phyloP scores from a whole-genome alignment of 92 coral and sea anemone genomes.

The Actinernus sp. region DNA sequence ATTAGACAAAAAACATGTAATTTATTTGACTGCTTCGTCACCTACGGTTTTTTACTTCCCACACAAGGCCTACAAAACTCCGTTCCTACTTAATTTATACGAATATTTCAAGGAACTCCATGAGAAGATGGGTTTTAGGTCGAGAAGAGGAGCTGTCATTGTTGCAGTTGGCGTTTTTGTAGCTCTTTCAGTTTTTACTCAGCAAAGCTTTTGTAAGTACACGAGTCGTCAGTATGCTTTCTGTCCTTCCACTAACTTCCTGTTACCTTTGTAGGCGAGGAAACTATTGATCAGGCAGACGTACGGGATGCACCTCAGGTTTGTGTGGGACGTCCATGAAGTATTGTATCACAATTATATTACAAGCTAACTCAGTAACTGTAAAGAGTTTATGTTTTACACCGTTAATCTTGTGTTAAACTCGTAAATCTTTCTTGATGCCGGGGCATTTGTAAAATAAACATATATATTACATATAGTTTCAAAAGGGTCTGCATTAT shows the following conservation, averaged over 20 bases:
- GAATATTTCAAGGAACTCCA: not conserved
- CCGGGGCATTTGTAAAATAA: too few species aligned
- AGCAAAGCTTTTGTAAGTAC: slow-evolving; percentile 12
- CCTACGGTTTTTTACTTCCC: not conserved
- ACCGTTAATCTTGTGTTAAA: too few species aligned
- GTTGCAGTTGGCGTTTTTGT: slow-evolving; percentile 13
- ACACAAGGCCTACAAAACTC: not conserved
- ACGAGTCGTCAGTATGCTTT: not conserved
- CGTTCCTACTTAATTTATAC: not conserved
- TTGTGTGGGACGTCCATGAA: too few species aligned
- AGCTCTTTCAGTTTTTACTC: not conserved
- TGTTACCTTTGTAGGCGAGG: not conserved
- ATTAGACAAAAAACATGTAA: slow-evolving; percentile 20
- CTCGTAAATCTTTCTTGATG: too few species aligned
- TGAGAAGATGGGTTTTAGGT: slow-evolving; percentile 1
- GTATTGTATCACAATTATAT: too few species aligned
- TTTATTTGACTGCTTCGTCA: not conserved
- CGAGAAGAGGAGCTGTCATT: slow-evolving; percentile 7
- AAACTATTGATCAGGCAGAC: not conserved
- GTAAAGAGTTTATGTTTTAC: too few species aligned
- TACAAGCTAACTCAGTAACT: too few species aligned
- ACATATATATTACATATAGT: too few species aligned
- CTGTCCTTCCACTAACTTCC: not conserved
- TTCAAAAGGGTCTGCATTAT: too few species aligned
- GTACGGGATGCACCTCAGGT: too few species aligned